Evolutionary conservation across 2,113 vertebrate genomes (phyloP).

Genomic region (Rhabdornis inornatus): DNA sequence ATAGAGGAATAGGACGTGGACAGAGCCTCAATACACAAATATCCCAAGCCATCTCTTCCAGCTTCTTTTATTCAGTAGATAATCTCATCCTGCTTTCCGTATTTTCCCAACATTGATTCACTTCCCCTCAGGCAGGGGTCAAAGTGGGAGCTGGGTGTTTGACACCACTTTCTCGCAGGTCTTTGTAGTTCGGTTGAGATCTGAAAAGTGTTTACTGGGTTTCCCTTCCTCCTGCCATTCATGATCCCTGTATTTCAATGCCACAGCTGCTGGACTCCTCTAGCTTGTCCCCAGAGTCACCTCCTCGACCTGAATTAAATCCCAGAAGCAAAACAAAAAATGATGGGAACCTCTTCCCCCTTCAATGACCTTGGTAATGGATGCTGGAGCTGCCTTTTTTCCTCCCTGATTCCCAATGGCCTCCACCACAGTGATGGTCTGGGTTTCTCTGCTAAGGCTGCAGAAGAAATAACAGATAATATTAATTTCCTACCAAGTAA

Average conservation of each 20-base stretch:
- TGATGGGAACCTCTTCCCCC: constrained; percentile 27
- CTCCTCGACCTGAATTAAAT: constrained; percentile 13
- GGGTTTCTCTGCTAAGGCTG: neutral
- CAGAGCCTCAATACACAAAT: constrained; percentile 36
- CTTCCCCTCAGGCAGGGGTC: constrained; percentile 41
- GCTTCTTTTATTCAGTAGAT: constrained; percentile 33
- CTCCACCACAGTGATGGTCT: neutral
- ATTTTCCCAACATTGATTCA: constrained; percentile 60
- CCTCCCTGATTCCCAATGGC: neutral
- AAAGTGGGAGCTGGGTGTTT: constrained; percentile 1
- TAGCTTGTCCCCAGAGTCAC: constrained; percentile 38
- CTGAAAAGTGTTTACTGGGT: constrained; percentile 39
- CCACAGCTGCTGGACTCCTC: constrained; percentile 40
- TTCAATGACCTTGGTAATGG: constrained; percentile 5
- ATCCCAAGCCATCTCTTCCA: constrained; percentile 29
- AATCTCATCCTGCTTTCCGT: constrained; percentile 33
- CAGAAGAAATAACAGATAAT: neutral
- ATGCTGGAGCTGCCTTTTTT: neutral
- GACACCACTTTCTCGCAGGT: constrained; percentile 43
- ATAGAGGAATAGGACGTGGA: constrained; percentile 38
- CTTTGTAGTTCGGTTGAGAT: constrained; percentile 43
- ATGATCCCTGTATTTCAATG: constrained; percentile 22
- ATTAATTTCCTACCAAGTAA: neutral
- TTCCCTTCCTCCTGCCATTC: constrained; percentile 50
- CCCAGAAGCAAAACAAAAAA: constrained; percentile 20